Evolutionary conservation across 2,888 invertebrate genomes (phyloP), one percentile per base, ranked within the genome.

Genomic region (Syritta pipiens): DNA sequence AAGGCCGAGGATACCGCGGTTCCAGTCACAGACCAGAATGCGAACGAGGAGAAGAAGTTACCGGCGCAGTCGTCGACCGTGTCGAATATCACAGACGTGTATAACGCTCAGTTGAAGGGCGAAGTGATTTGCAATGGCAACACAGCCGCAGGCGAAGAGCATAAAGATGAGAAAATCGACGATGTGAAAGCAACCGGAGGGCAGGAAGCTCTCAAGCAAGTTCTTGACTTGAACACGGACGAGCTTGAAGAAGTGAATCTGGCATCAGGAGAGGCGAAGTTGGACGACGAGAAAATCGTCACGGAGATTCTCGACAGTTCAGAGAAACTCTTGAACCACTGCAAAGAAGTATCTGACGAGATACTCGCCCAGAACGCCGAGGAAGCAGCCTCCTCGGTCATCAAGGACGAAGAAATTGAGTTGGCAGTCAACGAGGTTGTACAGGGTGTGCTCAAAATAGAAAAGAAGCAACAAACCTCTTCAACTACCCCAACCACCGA

Each of bases 321-420:
- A 1, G 91, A 91, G 79, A 89, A 90, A 82, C 85, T 90, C 22
- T 84, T 91, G 22, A 89, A 90, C 51, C 88, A 90, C 30, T 89
- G 89, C 82, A 88, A 89, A 75, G 83, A 86, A 68, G 84, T 84
- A 1, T 84, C 86, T 1, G 87, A 88, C 60, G 86, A 86, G 17
- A 46, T 86, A 48, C 37, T 83, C 7, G 83, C 85, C 10, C 84
- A 86, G 60, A 84, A 84, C 51, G 83, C 86, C 0, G 82, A 83
- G 49, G 69, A 63, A 46, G 79, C 81, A 20, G 81, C 83, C 24
- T 89, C 90, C 0, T 89, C 90, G 0, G 89, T 90, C 6, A 87
- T 90, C 1, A 90, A 90, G 82, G 90, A 91, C 72, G 90, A 90
- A 83, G 91, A 91, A 85, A 89, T 91, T 53, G 89, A 90, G 81